These are phyloP conservation scores for Labroides dimidiatus DNA, from an alignment of 2,797 vertebrate species.

Conservation along the genomic window DNA sequence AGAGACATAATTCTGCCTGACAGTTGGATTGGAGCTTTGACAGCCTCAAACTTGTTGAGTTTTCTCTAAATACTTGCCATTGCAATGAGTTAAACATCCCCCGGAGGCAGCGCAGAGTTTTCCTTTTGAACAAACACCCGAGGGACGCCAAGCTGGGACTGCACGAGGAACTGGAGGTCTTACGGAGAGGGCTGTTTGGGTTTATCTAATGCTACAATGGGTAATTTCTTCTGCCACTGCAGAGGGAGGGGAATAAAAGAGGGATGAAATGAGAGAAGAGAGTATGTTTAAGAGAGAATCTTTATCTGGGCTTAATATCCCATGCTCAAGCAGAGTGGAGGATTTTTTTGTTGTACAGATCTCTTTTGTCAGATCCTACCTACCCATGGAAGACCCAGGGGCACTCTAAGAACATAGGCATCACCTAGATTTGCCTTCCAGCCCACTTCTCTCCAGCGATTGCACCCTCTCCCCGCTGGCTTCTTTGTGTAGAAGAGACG, in stretches of 20 bases:
- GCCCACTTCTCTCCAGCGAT: constrained; percentile 81
- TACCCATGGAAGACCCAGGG: constrained; percentile 88
- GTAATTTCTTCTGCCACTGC: constrained; percentile 95
- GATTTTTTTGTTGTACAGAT: constrained; percentile 86
- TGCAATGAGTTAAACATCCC: constrained; percentile 99
- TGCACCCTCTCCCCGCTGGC: constrained; percentile 77
- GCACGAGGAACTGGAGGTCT: constrained; percentile 93
- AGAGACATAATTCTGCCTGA: constrained; percentile 93
- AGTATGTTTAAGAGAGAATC: constrained; percentile 96
- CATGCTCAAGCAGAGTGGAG: constrained; percentile 90
- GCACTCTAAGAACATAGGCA: constrained; percentile 84
- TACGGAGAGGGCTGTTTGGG: constrained; percentile 90
- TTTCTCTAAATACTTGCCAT: constrained; percentile 96
- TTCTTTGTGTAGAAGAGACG: constrained; percentile 83
- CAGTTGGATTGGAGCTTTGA: constrained; percentile 94
- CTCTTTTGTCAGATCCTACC: constrained; percentile 89
- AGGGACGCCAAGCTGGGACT: constrained; percentile 94
- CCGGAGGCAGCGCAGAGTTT: constrained; percentile 92
- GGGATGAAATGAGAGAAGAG: constrained; percentile 82
- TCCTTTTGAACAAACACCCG: constrained; percentile 94
- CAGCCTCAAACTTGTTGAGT: constrained; percentile 95
- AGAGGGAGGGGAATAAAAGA: constrained; percentile 70
- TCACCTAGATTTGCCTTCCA: constrained; percentile 87
- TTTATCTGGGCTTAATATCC: constrained; percentile 97
- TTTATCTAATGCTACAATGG: constrained; percentile 93